These are phyloP conservation scores for Pteruthius melanotis DNA, from an alignment of 2,113 vertebrate genomes.

Conservation along the genomic window DNA sequence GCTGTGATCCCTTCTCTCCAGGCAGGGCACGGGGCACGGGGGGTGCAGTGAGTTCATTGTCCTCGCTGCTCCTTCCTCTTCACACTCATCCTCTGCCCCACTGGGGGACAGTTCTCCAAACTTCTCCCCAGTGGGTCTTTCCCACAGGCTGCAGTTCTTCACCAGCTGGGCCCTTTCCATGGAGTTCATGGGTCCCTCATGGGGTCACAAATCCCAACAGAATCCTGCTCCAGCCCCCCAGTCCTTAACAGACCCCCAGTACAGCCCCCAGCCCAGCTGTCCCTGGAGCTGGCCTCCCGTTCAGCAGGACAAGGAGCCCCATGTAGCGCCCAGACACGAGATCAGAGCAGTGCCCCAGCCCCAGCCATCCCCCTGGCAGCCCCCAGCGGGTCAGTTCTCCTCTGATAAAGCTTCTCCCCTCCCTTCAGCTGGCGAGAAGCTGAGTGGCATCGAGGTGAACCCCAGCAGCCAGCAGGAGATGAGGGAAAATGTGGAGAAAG, in stretches of 20 bases:
- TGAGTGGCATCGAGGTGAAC: constrained; percentile 77
- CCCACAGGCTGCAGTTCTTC: rapidly evolving
- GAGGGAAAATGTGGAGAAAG: constrained; percentile 91
- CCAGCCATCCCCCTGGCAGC: background rate
- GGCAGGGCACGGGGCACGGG: background rate
- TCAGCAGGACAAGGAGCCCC: background rate
- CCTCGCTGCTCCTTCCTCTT: background rate
- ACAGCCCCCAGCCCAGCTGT: background rate
- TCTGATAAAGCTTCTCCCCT: background rate
- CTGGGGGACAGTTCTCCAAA: background rate
- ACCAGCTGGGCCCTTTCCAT: background rate
- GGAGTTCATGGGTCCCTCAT: background rate
- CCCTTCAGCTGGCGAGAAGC: constrained; percentile 85
- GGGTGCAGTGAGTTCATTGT: background rate
- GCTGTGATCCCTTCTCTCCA: background rate
- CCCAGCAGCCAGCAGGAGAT: constrained; percentile 88
- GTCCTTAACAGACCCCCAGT: rapidly evolving
- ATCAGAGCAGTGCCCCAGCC: background rate
- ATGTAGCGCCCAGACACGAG: background rate
- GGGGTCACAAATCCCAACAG: background rate
- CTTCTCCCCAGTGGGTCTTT: background rate
- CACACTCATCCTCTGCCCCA: background rate
- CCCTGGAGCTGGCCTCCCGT: background rate
- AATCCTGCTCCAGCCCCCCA: background rate
- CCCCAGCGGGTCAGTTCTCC: background rate